phyloP scores from a whole-genome alignment of 1,140 invertebrate species.

The Drosophila quadrilineata region DNA sequence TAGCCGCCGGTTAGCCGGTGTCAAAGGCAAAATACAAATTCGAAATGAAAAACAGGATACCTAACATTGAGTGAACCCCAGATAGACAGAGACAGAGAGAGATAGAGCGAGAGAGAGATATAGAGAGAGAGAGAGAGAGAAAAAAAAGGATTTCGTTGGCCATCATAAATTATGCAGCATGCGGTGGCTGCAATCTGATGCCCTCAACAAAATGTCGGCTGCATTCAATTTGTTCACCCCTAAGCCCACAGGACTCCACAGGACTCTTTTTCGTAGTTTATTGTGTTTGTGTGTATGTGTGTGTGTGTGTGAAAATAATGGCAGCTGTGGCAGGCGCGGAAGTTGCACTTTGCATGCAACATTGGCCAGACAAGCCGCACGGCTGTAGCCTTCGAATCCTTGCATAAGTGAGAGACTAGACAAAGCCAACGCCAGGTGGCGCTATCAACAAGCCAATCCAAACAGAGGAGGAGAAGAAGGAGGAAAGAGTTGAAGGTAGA shows the following conservation, averaged over 20 bases:
- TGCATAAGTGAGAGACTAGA: slow-evolving; percentile 1
- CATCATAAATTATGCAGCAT: slow-evolving; percentile 74
- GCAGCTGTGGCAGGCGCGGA: slow-evolving; percentile 42
- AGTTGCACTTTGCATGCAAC: slow-evolving; percentile 50
- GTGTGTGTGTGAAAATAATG: slow-evolving; percentile 37
- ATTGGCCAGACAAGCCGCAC: slow-evolving; percentile 7
- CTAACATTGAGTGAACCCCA: slow-evolving; percentile 6
- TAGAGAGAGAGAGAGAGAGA: not conserved
- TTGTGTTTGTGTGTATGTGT: too few relatives aligned
- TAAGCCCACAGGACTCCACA: slow-evolving; percentile 33
- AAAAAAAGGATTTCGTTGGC: slow-evolving; percentile 39
- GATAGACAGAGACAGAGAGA: not conserved
- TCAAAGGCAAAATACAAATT: slow-evolving; percentile 77
- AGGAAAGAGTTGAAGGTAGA: too few relatives aligned
- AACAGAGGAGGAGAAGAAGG: not conserved
- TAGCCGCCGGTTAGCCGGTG: slow-evolving; percentile 61
- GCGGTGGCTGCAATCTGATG: slow-evolving; percentile 76
- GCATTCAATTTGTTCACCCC: slow-evolving; percentile 74
- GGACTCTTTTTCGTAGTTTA: too few relatives aligned
- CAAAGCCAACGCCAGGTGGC: slow-evolving; percentile 26
- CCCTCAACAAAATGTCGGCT: slow-evolving; percentile 51
- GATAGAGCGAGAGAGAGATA: not conserved
- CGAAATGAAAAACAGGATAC: slow-evolving; percentile 52
- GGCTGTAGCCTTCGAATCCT: slow-evolving; percentile 46
- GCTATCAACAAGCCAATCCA: slow-evolving; percentile 50